Evolutionary conservation across 2,113 vertebrate genomes (phyloP).

Genomic region (Corythornis vintsioides): DNA sequence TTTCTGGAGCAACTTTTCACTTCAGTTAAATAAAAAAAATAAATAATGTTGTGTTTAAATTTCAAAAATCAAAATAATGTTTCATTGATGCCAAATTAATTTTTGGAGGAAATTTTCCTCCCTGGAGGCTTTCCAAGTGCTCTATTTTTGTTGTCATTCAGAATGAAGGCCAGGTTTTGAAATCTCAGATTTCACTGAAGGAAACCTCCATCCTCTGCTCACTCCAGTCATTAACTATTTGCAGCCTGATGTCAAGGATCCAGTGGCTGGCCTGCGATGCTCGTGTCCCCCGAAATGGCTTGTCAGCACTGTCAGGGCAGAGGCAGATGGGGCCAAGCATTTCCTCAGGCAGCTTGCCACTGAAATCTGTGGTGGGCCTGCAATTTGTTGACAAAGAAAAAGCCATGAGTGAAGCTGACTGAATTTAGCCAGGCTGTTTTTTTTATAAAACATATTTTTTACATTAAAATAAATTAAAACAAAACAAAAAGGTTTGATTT

Average conservation of each 20-base stretch:
- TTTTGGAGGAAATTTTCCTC: conserved; percentile 3
- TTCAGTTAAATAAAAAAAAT: background rate
- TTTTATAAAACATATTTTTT: background rate
- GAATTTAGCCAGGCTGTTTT: background rate
- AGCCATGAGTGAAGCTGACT: background rate
- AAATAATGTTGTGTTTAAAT: background rate
- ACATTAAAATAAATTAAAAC: too few relatives aligned
- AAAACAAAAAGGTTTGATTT: background rate
- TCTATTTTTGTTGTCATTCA: background rate
- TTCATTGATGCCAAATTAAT: background rate
- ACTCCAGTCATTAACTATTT: background rate
- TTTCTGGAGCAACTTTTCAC: background rate
- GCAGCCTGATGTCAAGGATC: fast-evolving
- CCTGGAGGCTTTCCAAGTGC: background rate
- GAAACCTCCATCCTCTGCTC: background rate
- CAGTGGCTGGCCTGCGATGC: background rate
- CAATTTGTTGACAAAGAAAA: background rate
- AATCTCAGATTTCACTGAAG: conserved; percentile 13
- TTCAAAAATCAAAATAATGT: background rate
- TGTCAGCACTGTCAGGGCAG: background rate
- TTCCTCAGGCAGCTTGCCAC: background rate
- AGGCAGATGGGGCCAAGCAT: background rate
- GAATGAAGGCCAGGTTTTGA: background rate
- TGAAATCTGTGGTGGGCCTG: background rate
- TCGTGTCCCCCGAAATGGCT: background rate